Evolutionary conservation across 2,888 invertebrate genomes (phyloP).

Genomic region (Heliconius hortense): DNA sequence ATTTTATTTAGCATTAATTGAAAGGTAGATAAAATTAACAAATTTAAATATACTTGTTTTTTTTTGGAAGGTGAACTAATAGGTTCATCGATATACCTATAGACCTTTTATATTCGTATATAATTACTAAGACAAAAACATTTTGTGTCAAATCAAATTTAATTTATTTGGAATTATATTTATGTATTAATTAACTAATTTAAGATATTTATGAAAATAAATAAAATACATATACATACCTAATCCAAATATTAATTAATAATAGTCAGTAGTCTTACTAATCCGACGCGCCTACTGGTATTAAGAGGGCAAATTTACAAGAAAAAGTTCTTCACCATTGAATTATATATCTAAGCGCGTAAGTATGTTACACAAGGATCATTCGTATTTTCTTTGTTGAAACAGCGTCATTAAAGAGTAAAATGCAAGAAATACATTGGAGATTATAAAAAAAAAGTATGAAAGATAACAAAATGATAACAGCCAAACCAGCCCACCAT

Average conservation of each 20-base stretch:
- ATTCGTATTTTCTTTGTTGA: background rate
- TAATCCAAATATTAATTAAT: background rate
- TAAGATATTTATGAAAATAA: background rate
- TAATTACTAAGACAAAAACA: background rate
- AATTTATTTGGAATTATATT: background rate
- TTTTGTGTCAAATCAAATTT: background rate
- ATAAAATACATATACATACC: background rate
- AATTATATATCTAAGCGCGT: background rate
- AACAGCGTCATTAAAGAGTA: background rate
- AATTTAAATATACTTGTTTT: background rate
- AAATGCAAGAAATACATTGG: no score
- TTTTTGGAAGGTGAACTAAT: background rate
- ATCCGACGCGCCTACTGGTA: slow-evolving; percentile 8
- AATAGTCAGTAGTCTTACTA: background rate
- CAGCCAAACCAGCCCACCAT: background rate
- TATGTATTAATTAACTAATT: background rate
- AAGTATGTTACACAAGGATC: background rate
- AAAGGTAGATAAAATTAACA: background rate
- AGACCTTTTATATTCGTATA: background rate
- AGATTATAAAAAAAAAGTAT: background rate
- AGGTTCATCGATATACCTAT: no score
- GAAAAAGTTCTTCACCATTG: slow-evolving; percentile 7
- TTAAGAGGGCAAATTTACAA: slow-evolving; percentile 19
- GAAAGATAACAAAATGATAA: background rate
- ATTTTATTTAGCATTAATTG: slow-evolving; percentile 25